Base-by-base conservation (phyloP, 2,113 vertebrate genomes). In the Lycocorax pyrrhopterus region DNA sequence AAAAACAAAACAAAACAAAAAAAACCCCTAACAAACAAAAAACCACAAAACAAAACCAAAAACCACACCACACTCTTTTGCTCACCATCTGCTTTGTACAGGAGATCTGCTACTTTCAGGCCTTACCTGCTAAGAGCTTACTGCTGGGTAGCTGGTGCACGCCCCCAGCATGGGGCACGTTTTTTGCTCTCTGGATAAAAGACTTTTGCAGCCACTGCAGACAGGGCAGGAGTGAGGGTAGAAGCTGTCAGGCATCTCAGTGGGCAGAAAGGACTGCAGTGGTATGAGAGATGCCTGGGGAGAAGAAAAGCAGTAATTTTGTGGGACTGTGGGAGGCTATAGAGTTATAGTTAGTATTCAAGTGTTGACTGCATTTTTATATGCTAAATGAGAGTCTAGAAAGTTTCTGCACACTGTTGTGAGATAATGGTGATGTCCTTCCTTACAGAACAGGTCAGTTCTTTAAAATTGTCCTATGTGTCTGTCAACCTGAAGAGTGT, bases 81-180 rank as follows among this genome's bases (percentile, higher is more conserved):
- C 58, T 37, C 35, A 52, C 77, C 44, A 29, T 6, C 37, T 84
- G 41, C 43, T 78, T 71, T 72, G 4, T 59, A 5, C 1, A 4
- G 51, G 37, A 84, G 37, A 37, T 59, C 10, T 71, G 13, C 33
- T 74, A 1, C 46, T 78, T 75, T 85, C 12, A 53, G 43, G 22
- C 52, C 11, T 46, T 37, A 25, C 27, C 32, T 49, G 25, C 51
- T 60, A n/a, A 20, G 73, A 64, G 25, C n/a, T 74, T 19, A 6
- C 59, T 52, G 20, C 56, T 56, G 60, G 49, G 44, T 18, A 21
- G 46, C 44, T 66, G 62, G 8, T 6, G 15, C 72, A 55, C 15
- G 9, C 5, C 14, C 47, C 22, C 12, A 14, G 47, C 4, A 0
- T 6, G 22, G 32, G n/a, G 33, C 53, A 60, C 11, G 5, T 1